Evolutionary conservation across 2,888 invertebrate genomes (phyloP), one percentile per base, ranked within the genome.

Genomic region (Lypha dubia): DNA sequence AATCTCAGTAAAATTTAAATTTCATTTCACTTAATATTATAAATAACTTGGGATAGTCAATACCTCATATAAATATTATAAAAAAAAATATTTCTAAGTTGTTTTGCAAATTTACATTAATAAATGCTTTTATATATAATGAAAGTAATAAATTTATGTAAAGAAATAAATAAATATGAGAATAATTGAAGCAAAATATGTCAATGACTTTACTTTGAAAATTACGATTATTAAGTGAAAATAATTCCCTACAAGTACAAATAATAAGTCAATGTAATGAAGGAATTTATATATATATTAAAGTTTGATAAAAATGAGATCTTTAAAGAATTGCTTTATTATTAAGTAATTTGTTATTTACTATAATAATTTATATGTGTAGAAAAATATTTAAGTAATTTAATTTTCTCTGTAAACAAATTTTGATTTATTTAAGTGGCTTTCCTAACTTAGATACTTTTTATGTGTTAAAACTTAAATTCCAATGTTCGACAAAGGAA

Each of bases 151-250:
- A 17, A 62, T 38, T n/a, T n/a, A n/a, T n/a, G n/a, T n/a, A n/a
- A n/a, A n/a, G 20, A 8, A 22, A 7, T 20, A 8, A 20, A 1
- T 2, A 9, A 28, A 24, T 46, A 3, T 1, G n/a, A 22, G 22
- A 62, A 44, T 24, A 41, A 44, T 63, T 28, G 28, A 63, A 63
- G 28, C 63, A 17, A 46, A 63, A 63, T 63, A 46, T 63, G 63
- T 63, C 46, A 46, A 63, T 46, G 44, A n/a, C 20, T 41, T 4
- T 41, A 62, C n/a, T n/a, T n/a, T n/a, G n/a, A n/a, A n/a, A n/a
- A n/a, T 15, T 13, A 41, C 7, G 24, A 62, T 62, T 15, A 24
- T 9, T 22, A 22, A n/a, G 20, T 62, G 62, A 3, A 15, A 8
- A n/a, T 38, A 5, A 5, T 35, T 60, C 3, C 35, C 3, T 24